Evolutionary conservation across 2,113 vertebrate species (phyloP).

Genomic region (Capreolus pygargus): DNA sequence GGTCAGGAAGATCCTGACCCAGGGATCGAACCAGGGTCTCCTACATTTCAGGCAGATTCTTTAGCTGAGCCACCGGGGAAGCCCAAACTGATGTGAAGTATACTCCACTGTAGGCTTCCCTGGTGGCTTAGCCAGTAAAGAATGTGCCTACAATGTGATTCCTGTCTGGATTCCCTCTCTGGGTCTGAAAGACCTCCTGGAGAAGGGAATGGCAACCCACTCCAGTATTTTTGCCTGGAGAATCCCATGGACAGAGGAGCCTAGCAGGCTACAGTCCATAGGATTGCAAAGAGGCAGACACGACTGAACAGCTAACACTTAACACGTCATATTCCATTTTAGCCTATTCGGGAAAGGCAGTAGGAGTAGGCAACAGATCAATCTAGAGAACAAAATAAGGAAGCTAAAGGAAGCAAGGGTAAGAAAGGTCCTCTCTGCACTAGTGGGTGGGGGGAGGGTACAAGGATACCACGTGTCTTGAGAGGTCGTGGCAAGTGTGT

Average conservation of each 20-base stretch:
- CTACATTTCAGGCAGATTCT: not conserved
- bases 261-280: not conserved
- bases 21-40: not conserved
- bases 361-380: not conserved
- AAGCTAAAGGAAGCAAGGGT: not conserved
- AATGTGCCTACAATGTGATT: not conserved
- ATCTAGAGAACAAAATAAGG: not conserved
- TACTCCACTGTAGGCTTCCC: not conserved
- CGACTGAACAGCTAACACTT: accelerated
- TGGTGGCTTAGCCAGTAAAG: not conserved
- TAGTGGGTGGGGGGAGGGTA: accelerated
- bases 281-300: not conserved
- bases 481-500: not conserved
- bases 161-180: not conserved
- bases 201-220: not conserved
- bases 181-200: not conserved
- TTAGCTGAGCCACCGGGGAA: not conserved
- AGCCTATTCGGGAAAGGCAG: not conserved
- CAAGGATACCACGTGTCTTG: too few species aligned
- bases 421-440: not conserved
- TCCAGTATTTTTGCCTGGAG: not conserved
- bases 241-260: not conserved
- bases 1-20: not conserved
- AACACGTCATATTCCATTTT: not conserved
- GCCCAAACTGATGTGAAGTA: not conserved